Conservation (phyloP, 2,888 invertebrate genomes). For the Hyles lineata region DNA sequence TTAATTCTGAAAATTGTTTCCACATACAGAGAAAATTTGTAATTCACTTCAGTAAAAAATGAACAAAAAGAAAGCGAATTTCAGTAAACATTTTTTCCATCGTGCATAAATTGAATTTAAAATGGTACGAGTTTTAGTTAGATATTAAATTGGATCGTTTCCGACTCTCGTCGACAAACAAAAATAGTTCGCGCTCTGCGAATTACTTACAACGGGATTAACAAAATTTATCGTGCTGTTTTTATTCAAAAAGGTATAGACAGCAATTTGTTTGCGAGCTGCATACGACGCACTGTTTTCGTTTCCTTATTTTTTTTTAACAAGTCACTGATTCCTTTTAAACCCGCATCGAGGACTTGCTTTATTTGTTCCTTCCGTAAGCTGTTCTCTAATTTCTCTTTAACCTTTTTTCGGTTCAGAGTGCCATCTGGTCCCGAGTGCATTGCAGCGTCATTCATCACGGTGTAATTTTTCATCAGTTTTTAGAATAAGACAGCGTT, state of each 20-base stretch:
- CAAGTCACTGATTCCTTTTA: too few species aligned
- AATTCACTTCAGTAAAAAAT: slow-evolving; percentile 25
- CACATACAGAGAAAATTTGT: slow-evolving; percentile 24
- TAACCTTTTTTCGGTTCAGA: background rate
- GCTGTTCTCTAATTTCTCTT: background rate
- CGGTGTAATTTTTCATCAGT: slow-evolving; percentile 13
- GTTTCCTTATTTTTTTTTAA: background rate
- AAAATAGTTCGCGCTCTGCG: slow-evolving; percentile 15
- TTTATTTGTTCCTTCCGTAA: background rate
- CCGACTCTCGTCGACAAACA: slow-evolving; percentile 10
- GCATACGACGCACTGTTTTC: background rate
- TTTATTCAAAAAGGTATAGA: background rate
- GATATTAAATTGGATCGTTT: slow-evolving; percentile 16
- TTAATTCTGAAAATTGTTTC: slow-evolving; percentile 26
- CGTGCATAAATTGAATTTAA: slow-evolving; percentile 20
- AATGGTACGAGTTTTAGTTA: slow-evolving; percentile 9
- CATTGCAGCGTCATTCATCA: slow-evolving; percentile 19
- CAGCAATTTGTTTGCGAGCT: background rate
- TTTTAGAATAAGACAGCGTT: slow-evolving; percentile 16
- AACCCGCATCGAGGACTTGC: background rate
- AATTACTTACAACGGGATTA: slow-evolving; percentile 5
- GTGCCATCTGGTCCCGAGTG: slow-evolving; percentile 8
- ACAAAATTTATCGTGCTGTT: background rate
- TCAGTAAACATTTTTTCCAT: background rate
- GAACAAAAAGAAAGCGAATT: background rate